These are phyloP conservation scores for Laticauda laticaudata DNA, from an alignment of 2,113 vertebrate species.

Conservation along the genomic window DNA sequence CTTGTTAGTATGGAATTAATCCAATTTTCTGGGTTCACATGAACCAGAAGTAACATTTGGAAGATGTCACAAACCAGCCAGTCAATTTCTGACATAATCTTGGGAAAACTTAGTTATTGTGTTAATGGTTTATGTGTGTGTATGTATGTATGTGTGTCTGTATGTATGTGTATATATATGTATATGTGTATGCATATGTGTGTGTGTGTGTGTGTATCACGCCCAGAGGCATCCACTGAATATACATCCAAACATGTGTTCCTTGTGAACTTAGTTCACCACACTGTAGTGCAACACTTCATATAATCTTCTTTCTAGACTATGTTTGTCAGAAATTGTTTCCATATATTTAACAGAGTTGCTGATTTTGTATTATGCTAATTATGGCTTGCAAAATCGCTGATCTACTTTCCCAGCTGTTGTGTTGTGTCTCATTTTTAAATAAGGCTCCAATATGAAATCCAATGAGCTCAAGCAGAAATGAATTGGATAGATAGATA, in stretches of 20 bases:
- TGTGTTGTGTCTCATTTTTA: not conserved
- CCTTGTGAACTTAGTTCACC: not conserved
- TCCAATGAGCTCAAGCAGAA: not conserved
- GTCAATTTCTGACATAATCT: not conserved
- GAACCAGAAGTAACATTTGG: not conserved
- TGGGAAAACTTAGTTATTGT: not conserved
- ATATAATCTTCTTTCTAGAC: not conserved
- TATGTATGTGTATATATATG: not conserved
- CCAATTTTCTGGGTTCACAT: not conserved
- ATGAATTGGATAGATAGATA: not conserved
- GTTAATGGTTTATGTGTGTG: not conserved
- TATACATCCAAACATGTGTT: not conserved
- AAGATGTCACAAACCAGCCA: not conserved
- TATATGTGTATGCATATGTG: too few species aligned
- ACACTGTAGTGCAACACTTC: not conserved
- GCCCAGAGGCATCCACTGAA: not conserved
- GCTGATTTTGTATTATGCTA: not conserved
- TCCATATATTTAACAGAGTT: not conserved
- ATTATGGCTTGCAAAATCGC: not conserved
- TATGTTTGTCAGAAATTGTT: not conserved
- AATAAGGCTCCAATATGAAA: not conserved
- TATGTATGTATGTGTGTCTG: too few species aligned
- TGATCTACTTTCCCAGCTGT: not conserved
- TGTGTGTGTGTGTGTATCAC: too few species aligned
- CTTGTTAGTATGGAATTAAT: not conserved